Base-by-base conservation (phyloP, 1,140 invertebrate species). In the Agrilus planipennis region DNA sequence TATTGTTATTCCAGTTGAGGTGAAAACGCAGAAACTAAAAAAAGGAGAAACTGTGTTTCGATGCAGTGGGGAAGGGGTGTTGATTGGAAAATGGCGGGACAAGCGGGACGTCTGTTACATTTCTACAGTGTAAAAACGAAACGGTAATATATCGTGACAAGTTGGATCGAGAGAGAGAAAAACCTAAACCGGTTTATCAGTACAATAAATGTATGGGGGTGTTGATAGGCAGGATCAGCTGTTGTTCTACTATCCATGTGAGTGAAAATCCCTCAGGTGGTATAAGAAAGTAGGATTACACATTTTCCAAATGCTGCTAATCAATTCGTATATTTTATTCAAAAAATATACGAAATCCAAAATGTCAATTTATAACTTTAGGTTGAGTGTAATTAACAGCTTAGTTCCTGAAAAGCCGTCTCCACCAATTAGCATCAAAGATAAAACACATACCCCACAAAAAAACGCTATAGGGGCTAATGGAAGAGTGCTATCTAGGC, bases 31-130 rank as follows among this genome's bases (percentile, higher is more conserved):
- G 34, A 53, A 47, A 43, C 36, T 60, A 34, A 56, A 54, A 42
- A 49, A 45, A 52, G 55, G 51, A 16, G 52, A 62, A 51, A 50
- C 51, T 42, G 43, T 47, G 25, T 56, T 50, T 15, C 35, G 20
- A 11, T 12, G 4, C n/a, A 29, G 28, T 12, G n/a, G 15, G 28
- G 22, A n/a, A 27, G 12, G 4, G 20, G 42, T 55, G 7, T 42
- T 52, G 36, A 34, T 57, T 18, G 53, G 52, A 17, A 53, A 50
- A 40, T 59, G 53, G 53, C 51, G 49, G 31, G 51, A 50, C 21
- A 57, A 54, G 12, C 43, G 46, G 32, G 50, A n/a, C 11, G 31
- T 19, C 20, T 27, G 11, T 14, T 36, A 28, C 32, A 53, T 56
- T 15, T 4, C 5, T 5, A 31, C 6, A 39, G 4, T 30, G 11